Base-by-base conservation (phyloP, 2,113 vertebrate species). In the Rhadina sibilatrix region DNA sequence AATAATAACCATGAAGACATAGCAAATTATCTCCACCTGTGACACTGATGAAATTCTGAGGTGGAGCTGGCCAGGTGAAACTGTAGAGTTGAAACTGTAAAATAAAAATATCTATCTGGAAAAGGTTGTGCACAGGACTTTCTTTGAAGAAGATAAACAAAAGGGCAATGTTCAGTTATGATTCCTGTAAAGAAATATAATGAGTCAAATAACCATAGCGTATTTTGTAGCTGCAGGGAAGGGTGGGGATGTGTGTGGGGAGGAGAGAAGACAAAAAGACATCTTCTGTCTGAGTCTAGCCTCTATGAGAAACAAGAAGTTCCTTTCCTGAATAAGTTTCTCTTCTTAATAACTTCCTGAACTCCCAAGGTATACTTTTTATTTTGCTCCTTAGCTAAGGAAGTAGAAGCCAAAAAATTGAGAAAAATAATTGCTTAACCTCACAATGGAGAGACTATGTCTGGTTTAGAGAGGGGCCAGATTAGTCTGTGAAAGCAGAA, bases 371-470 rank as follows among this genome's bases (percentile, higher is more conserved):
- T 79, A 94, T 23, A 79, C 18, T 94, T 71, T 85, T 90, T 93
- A 93, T 94, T 97, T 93, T 94, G 24, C 71, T 94, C 81, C 77
- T 94, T 80, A 91, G 64, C 77, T 84, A 95, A 96, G 94, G 87
- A 94, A 97, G 92, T 89, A 80, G 82, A 92, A 94, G 90, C 6
- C 54, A 28, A 87, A 92, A 93, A 54, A 79, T 30, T 47, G 9
- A 91, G 69, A 83, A 71, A 94, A 96, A 61, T 64, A 42, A 46
- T 93, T 96, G 38, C 72, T 84, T 94, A 97, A 96, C 85, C 54
- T 80, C 65, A 77, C 60, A 95, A 96, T 94, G 27, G 56, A 82
- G 87, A 93, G 75, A 64, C 47, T 37, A 31, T 42, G 46, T 85
- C 64, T 87, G 54, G 47, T 96, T 84, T 91, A 87, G 68, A 94